A percentile compares a stretch with the other conserved stretches of the same genome.
Evolutionary conservation across 2,113 vertebrate species (phyloP).

Genomic region (Thalassoma bifasciatum): DNA sequence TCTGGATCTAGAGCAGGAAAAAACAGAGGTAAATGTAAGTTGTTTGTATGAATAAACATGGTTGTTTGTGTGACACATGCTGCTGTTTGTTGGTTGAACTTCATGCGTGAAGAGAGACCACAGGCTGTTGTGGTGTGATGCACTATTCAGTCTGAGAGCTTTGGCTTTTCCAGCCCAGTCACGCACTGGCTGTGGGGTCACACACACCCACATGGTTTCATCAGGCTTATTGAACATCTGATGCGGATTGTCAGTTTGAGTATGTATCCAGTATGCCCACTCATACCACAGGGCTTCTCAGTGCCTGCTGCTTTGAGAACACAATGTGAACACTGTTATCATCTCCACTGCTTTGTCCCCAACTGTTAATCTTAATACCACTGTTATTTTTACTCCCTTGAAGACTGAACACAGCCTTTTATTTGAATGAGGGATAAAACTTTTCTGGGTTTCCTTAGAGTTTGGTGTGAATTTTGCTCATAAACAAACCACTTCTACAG

Average conservation of each 20-base stretch:
- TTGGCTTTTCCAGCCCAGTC: conserved; percentile 39
- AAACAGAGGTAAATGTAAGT: not conserved
- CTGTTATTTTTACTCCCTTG: conserved; percentile 18
- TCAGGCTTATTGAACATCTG: conserved; percentile 55
- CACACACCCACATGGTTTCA: conserved; percentile 28
- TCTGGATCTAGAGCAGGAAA: conserved; percentile 53
- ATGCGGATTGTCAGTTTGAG: conserved; percentile 48
- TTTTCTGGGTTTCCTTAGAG: not conserved
- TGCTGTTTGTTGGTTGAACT: not conserved
- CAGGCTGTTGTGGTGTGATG: conserved; percentile 17
- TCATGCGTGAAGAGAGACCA: not conserved
- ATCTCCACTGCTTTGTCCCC: conserved; percentile 31
- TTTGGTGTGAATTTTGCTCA: conserved; percentile 10
- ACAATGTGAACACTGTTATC: conserved; percentile 44
- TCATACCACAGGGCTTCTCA: conserved; percentile 37
- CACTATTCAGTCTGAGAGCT: conserved; percentile 39
- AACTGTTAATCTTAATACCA: conserved; percentile 42
- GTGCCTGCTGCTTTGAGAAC: conserved; percentile 30
- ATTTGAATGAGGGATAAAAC: conserved; percentile 36
- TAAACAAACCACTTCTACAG: conserved; percentile 18
- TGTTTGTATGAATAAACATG: no score
- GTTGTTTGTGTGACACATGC: not conserved
- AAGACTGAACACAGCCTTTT: conserved; percentile 38
- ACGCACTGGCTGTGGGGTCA: conserved; percentile 24
- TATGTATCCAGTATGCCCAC: conserved; percentile 17